A percentile compares a stretch with the other conserved stretches of the same genome.
phyloP scores from a whole-genome alignment of 2,797 vertebrate species.

The Hydrolagus colliei region DNA sequence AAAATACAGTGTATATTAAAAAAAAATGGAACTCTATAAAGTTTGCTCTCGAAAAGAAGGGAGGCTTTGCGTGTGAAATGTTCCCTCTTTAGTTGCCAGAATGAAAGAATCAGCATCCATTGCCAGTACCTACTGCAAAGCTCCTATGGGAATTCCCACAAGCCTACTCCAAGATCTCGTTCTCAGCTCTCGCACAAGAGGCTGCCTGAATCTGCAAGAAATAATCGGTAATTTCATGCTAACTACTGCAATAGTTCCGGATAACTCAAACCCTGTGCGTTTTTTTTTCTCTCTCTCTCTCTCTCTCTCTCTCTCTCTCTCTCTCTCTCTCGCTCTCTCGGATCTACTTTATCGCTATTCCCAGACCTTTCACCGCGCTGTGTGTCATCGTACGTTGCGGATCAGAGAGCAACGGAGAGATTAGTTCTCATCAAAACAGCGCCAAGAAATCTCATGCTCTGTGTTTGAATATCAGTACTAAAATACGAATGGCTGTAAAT shows the following conservation, averaged over 20 bases:
- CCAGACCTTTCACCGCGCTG: conserved; percentile 5
- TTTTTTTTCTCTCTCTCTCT: neutral
- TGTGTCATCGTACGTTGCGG: neutral
- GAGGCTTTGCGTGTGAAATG: conserved; percentile 8
- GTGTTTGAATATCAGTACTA: neutral
- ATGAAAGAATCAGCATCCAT: conserved; percentile 37
- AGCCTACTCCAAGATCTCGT: conserved; percentile 31
- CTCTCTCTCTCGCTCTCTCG: neutral
- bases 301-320: too few species aligned
- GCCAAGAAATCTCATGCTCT: neutral
- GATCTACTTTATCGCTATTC: neutral
- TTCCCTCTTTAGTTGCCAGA: conserved; percentile 30
- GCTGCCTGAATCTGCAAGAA: conserved; percentile 41
- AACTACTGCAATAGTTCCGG: conserved; percentile 1
- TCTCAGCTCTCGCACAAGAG: conserved; percentile 40
- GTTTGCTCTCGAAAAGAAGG: conserved; percentile 38
- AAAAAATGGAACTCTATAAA: too few species aligned
- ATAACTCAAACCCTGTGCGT: conserved; percentile 15
- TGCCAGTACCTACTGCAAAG: conserved; percentile 33
- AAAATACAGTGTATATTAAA: too few species aligned
- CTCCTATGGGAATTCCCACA: conserved; percentile 35
- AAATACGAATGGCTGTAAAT: neutral
- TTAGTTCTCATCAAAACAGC: neutral
- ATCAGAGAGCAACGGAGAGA: neutral
- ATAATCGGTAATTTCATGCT: conserved; percentile 30